These are phyloP conservation scores for Pogona vitticeps DNA, from an alignment of 2,113 vertebrate genomes.

Conservation along the genomic window DNA sequence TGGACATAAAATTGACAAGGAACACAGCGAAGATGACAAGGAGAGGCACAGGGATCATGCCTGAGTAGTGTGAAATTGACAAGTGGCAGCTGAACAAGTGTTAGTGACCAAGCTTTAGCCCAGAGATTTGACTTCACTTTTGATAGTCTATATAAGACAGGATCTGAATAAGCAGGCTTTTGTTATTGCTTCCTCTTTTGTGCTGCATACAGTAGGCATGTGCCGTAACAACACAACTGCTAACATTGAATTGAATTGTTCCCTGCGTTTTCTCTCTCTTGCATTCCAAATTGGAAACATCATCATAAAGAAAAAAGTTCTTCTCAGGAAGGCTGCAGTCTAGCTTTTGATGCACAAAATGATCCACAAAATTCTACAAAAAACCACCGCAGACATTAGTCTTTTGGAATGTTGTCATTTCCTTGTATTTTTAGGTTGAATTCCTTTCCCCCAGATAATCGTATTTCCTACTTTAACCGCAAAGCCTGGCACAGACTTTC, in stretches of 20 bases:
- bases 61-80: constrained; percentile 30
- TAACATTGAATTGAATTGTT: constrained; percentile 1
- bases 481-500: constrained; percentile 3
- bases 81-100: constrained; percentile 15
- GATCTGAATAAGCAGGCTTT: constrained; percentile 1
- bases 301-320: not conserved
- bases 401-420: not conserved
- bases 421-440: not conserved
- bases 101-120: constrained; percentile 25
- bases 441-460: not conserved
- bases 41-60: constrained; percentile 13
- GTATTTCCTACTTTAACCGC: not conserved
- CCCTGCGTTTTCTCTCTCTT: not conserved
- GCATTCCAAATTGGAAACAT: not conserved
- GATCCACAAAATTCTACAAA: not conserved
- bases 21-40: constrained; percentile 19
- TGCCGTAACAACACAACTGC: not conserved
- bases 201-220: not conserved
- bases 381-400: not conserved
- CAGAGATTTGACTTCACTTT: constrained; percentile 17
- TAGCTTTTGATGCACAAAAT: not conserved
- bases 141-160: constrained; percentile 19
- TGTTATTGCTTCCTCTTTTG: constrained; percentile 2
- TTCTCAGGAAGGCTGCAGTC: not conserved
- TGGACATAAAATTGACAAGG: constrained; percentile 26